phyloP scores from a whole-genome alignment of 2,113 vertebrate species.

The Merops nubicus region DNA sequence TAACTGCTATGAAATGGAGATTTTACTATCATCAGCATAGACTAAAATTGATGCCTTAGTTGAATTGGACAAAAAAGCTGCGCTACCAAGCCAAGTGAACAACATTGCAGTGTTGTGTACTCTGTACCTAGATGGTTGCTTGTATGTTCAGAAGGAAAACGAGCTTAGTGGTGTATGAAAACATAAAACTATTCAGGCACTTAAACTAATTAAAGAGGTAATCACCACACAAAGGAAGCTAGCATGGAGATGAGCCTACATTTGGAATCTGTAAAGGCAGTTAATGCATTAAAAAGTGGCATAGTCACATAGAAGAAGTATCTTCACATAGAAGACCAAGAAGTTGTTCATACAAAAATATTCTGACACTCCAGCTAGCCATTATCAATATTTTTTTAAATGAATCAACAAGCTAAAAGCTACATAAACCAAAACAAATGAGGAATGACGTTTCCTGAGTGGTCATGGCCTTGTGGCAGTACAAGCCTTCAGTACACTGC shows the following conservation, averaged over 20 bases:
- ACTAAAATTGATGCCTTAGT: background rate
- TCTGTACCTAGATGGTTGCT: background rate
- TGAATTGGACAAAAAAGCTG: background rate
- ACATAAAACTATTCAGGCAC: background rate
- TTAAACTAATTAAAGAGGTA: background rate
- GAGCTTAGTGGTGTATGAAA: background rate
- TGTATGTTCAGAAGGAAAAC: background rate
- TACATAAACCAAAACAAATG: background rate
- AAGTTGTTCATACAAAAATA: background rate
- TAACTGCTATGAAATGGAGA: background rate
- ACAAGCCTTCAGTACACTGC: background rate
- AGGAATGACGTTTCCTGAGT: background rate
- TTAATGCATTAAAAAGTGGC: background rate
- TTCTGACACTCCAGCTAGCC: background rate
- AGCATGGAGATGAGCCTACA: background rate
- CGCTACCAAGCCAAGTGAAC: background rate
- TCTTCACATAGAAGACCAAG: too few species aligned
- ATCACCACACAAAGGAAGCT: background rate
- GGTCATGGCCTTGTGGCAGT: background rate
- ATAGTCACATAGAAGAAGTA: too few species aligned
- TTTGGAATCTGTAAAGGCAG: background rate
- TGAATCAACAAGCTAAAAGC: background rate
- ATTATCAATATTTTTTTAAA: background rate
- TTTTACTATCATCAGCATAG: background rate
- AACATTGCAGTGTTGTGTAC: background rate